Evolutionary conservation across 2,113 vertebrate species (phyloP), one percentile per base, ranked within the genome.

Genomic region (Silurus glanis): DNA sequence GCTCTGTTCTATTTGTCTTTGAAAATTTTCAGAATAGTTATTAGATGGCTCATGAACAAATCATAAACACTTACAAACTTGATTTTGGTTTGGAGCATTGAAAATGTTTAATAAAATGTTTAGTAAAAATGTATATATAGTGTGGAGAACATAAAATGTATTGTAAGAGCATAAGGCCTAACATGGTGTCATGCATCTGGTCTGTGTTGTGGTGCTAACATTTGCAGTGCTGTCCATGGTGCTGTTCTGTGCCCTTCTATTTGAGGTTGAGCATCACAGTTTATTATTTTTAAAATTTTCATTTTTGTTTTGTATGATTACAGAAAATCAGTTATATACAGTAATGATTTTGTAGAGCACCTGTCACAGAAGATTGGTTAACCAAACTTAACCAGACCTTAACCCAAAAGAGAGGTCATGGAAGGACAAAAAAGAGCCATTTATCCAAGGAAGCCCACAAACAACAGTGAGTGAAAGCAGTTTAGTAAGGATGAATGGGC

Each of bases 191-290:
- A 28, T 74, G 45, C 16, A 2, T 45, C 67, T 74, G 71, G 45
- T 74, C 71, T 7, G 9, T 74, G 45, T 74, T 8, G 4, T 23
- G 72, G 47, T 47, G 47, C 47, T 51, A 23, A 51, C 12, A 14
- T 53, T 76, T 76, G 21, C 21, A 76, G 51, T n/a, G 72, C 72
- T 76, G 72, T 76, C 49, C 72, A 76, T 76, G 72, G 72, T 76
- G 72, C 72, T 53, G 72, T n/a, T 76, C 47, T 23, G 4, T 8
- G 9, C 45, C 49, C 10, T n/a, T 51, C 4, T 55, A 25, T 76
- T 25, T 25, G 49, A n/a, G 10, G 49, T 76, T 14, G 12, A 47
- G 69, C 37, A n/a, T n/a, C 10, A 55, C 19, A 51, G 17, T 23
- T 2, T 17, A 9, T 45, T 1, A 21, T 21, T 72, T 47, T 4